A percentile compares a stretch with the other conserved stretches of the same genome.
Conservation (phyloP, 53 echinoderm and acorn worm genomes). For the Stichopus horrens region DNA sequence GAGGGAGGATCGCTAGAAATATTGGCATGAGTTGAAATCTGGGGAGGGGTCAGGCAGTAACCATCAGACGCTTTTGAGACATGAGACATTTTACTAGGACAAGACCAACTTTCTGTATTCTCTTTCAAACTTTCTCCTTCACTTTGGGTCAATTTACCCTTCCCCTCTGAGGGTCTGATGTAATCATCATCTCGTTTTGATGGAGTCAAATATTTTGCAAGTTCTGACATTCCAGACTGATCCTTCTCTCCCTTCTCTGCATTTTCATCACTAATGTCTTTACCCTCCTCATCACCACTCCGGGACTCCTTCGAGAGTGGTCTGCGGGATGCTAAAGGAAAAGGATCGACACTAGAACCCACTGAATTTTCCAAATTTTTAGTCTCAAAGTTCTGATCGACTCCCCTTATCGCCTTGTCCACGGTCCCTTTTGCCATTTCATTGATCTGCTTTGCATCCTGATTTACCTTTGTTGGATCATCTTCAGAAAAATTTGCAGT, state of each 20-base stretch:
- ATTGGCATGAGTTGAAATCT: background rate
- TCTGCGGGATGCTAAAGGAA: background rate
- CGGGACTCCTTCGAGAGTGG: too few relatives aligned
- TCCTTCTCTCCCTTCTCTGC: background rate
- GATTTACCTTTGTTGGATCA: background rate
- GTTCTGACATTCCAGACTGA: background rate
- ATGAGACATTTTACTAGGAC: background rate
- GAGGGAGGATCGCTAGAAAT: background rate
- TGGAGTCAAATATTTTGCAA: constrained; percentile 31
- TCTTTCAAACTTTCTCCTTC: background rate
- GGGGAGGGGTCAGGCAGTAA: background rate
- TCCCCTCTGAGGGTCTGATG: background rate
- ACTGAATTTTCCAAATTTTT: background rate
- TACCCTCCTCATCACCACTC: too few relatives aligned
- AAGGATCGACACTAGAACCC: background rate
- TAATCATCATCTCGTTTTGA: constrained; percentile 14
- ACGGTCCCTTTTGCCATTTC: background rate
- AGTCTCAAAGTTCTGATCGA: background rate
- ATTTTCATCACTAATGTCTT: background rate
- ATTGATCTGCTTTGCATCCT: background rate
- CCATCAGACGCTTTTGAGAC: background rate
- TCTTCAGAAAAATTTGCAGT: background rate
- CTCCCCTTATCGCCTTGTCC: background rate
- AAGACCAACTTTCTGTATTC: background rate
- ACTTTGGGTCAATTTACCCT: background rate